A percentile compares a stretch with the other conserved stretches of the same genome.
phyloP scores from a whole-genome alignment of 2,113 vertebrate species.

The Phoxinus phoxinus region DNA sequence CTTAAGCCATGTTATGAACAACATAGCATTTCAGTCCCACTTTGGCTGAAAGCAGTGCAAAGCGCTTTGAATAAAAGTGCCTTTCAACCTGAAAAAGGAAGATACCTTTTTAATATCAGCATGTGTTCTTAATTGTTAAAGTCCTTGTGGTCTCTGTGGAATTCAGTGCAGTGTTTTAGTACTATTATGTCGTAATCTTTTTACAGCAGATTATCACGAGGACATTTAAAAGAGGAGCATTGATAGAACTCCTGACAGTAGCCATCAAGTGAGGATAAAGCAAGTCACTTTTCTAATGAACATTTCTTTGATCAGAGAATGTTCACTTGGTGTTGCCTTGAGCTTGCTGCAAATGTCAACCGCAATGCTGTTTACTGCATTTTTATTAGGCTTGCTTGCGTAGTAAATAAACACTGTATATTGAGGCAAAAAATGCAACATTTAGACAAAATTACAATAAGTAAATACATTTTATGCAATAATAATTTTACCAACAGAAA shows the following conservation, averaged over 20 bases:
- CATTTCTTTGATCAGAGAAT: not conserved
- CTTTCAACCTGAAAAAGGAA: not conserved
- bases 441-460: not conserved
- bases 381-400: constrained; percentile 12
- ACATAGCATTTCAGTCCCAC: not conserved
- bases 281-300: constrained; percentile 2
- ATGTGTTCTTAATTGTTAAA: not conserved
- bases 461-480: not conserved
- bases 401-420: not conserved
- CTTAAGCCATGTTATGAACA: not conserved
- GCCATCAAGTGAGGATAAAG: not conserved
- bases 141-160: not conserved
- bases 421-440: not conserved
- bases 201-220: not conserved
- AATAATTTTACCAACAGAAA: not conserved
- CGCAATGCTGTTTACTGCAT: not conserved
- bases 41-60: not conserved
- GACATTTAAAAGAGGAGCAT: not conserved
- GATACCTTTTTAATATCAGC: not conserved
- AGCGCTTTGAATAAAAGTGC: not conserved
- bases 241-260: constrained; percentile 13
- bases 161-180: not conserved
- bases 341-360: constrained; percentile 39
- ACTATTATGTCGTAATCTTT: not conserved
- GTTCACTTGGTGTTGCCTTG: not conserved